phyloP scores from a whole-genome alignment of 2,113 vertebrate species.

The Mixornis gularis region DNA sequence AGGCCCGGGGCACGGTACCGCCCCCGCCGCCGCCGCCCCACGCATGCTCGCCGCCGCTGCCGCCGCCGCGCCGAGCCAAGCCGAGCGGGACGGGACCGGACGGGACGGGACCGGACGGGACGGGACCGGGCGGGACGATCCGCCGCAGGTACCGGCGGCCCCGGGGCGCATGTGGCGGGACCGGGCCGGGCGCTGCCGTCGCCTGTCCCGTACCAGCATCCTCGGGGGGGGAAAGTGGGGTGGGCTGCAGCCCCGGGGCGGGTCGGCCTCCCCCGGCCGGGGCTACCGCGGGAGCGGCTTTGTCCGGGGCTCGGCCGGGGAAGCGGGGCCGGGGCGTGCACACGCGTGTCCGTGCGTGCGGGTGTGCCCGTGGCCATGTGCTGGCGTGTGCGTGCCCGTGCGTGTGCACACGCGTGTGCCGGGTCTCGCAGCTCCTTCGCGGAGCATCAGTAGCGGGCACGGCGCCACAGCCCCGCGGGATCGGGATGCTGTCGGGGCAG shows the following conservation, averaged over 20 bases:
- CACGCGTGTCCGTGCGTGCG: constrained; percentile 1
- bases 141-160: background rate
- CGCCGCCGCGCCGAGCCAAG: background rate
- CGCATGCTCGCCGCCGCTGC: constrained; percentile 4
- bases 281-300: background rate
- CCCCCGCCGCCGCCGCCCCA: constrained; percentile 5
- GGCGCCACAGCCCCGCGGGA: background rate
- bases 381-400: background rate
- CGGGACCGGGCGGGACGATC: background rate
- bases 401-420: constrained; percentile 5
- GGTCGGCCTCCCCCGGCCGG: background rate
- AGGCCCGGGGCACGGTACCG: constrained; percentile 8
- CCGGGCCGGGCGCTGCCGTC: background rate
- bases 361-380: constrained; percentile 18
- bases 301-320: background rate
- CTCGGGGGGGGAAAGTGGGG: no score
- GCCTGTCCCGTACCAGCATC: background rate
- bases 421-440: background rate
- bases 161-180: background rate
- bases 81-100: background rate
- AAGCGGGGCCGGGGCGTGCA: background rate
- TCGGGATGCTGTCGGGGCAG: background rate
- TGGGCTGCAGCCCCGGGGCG: background rate
- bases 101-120: background rate
- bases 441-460: background rate